These are phyloP conservation scores for Vidua chalybeata DNA, from an alignment of 2,113 vertebrate genomes.

Conservation along the genomic window DNA sequence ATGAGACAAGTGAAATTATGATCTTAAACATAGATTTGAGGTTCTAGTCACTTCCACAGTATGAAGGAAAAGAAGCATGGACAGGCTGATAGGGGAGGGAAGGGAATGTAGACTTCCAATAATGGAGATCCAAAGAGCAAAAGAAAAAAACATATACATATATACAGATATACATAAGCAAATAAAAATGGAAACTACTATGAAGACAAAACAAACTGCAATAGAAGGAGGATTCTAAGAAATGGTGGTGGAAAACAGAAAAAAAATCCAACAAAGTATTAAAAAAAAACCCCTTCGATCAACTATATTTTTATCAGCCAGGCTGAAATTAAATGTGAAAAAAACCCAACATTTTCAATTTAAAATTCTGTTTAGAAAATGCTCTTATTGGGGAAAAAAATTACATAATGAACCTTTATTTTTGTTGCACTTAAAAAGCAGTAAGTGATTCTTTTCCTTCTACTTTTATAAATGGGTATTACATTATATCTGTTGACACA, in stretches of 20 bases:
- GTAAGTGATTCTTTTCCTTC: fast-evolving
- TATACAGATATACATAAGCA: not conserved
- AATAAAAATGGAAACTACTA: not conserved
- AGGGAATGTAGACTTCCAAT: not conserved
- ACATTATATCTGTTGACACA: not conserved
- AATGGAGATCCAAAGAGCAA: not conserved
- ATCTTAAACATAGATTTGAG: not conserved
- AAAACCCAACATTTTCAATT: fast-evolving
- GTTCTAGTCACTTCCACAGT: not conserved
- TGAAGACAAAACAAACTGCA: not conserved
- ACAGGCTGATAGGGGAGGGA: not conserved
- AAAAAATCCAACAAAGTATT: not conserved
- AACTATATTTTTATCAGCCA: not conserved
- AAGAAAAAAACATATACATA: not conserved
- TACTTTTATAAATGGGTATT: not conserved
- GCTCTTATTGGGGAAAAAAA: not conserved
- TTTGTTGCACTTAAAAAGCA: not conserved
- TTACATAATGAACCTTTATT: not conserved
- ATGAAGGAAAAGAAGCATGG: not conserved
- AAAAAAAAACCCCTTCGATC: not conserved
- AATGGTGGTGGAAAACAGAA: not conserved
- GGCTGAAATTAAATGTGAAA: not conserved
- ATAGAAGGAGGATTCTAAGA: not conserved
- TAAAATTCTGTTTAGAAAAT: not conserved
- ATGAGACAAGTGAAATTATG: not conserved